Evolutionary conservation across 2,888 invertebrate species (phyloP), one percentile per base, ranked within the genome.

Genomic region (Synanthedon myopaeformis): DNA sequence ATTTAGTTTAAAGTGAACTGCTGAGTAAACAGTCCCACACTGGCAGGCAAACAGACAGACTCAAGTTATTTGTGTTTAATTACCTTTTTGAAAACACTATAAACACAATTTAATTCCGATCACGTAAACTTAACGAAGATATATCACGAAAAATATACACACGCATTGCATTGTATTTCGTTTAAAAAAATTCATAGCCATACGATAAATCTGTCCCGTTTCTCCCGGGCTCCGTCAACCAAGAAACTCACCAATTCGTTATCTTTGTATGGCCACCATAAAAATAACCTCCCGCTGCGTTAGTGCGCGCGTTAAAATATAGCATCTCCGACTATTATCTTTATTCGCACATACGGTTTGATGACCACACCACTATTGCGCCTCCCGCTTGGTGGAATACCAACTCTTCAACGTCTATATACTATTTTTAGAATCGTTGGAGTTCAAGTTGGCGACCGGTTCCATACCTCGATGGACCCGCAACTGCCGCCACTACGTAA

Each of bases 361-460:
- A 35, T 35, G 35, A 10, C 35, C 35, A 35, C 35, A 10, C 35
- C 35, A 35, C 35, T 35, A 35, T 35, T 35, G 35, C 8, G 35
- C 35, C 35, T 8, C 35, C 8, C 11, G 13, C 45, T 12, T 14
- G 45, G 45, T 6, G 14, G 13, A 14, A 14, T 13, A 45, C 45
- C 14, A 14, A 13, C 45, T 45, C 45, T 12, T 45, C n/a, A 14
- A 45, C 45, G 14, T 45, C 14, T n/a, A 23, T 13, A 45, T 45
- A 61, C 61, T 64, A 57, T 57, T 57, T 57, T 57, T 57, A 64
- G 62, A 60, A 61, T 59, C 54, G 60, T 60, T 61, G 58, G 58
- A 57, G 57, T 55, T 54, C 57, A 55, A 52, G 56, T 57, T 51
- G 55, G 51, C 56, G 61, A 64, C 66, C 65, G 64, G 65, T 64